Evolutionary conservation across 2,888 invertebrate genomes (phyloP), one percentile per base, ranked within the genome.

Genomic region (Harpagoxenus sublaevis): DNA sequence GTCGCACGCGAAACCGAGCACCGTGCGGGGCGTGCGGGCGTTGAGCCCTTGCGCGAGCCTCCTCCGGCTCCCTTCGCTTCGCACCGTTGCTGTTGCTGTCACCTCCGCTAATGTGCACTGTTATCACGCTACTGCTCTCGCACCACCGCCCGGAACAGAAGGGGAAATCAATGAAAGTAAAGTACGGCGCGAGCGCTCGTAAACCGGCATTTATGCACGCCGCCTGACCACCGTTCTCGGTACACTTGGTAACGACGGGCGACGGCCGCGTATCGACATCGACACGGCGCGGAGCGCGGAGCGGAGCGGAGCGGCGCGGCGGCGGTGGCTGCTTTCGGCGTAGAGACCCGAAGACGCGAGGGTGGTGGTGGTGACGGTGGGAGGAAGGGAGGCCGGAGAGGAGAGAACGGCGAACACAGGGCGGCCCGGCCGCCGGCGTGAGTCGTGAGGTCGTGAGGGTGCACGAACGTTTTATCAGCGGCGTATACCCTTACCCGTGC

Each of bases 91-190:
- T 23, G 23, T 23, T 23, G 23, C 65, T 71, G 48, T 75, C 45
- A 73, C 74, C 62, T n/a, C 42, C 70, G 78, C 9, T 31, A n/a
- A 42, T 53, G 65, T 83, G 82, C 71, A 84, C 87, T 87, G 82
- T 81, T 89, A 90, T 91, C 92, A 91, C 90, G 92, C 79, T 81
- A 60, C 79, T 73, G 73, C 92, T 90, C 87, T 89, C 85, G 89
- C 91, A 92, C 92, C 92, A 87, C 92, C 93, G 92, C 93, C 93
- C 93, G 93, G 92, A 93, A 94, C 93, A 86, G 91, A 92, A 92
- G 87, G 88, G 84, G 92, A 93, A 92, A 93, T 92, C 91, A 92
- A 94, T 90, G 93, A 94, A 94, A 93, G 92, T 92, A 93, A 93
- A 94, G 91, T 92, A 93, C 92, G 90, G 89, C 92, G 88, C 88